Evolutionary conservation across 2,888 invertebrate species (phyloP).

Genomic region (Lymantria monacha): DNA sequence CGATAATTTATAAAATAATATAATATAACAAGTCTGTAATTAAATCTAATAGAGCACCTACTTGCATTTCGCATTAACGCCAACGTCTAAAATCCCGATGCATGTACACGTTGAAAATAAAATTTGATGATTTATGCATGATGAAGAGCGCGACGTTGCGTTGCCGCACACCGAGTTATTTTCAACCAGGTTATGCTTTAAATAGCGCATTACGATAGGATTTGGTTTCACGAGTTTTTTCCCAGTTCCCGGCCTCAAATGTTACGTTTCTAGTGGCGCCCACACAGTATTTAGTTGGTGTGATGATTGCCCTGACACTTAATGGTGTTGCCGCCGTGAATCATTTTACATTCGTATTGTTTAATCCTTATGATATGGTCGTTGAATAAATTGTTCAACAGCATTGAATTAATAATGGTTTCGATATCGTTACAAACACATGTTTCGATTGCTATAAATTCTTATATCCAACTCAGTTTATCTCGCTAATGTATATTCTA

Average conservation of each 20-base stretch:
- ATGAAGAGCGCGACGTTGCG: constrained; percentile 73
- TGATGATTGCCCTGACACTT: constrained; percentile 58
- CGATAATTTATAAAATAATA: background rate
- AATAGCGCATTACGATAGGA: constrained; percentile 82
- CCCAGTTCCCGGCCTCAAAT: constrained; percentile 67
- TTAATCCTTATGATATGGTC: constrained; percentile 27
- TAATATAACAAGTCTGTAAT: background rate
- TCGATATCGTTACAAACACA: constrained; percentile 2
- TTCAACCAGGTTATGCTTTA: constrained; percentile 80
- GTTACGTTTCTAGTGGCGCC: constrained; percentile 64
- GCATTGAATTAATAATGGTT: too few relatives aligned
- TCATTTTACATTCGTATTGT: constrained; percentile 29
- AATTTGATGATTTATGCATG: constrained; percentile 78
- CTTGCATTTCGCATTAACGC: constrained; percentile 32
- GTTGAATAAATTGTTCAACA: constrained; percentile 18
- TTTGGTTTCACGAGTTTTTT: constrained; percentile 81
- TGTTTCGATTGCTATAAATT: constrained; percentile 2
- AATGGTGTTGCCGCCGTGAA: constrained; percentile 40
- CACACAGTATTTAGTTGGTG: constrained; percentile 65
- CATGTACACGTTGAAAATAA: constrained; percentile 74
- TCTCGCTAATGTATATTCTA: too few relatives aligned
- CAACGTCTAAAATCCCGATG: constrained; percentile 48
- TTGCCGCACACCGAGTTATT: constrained; percentile 78
- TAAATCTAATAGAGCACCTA: background rate
- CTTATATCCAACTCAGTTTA: too few relatives aligned